Evolutionary conservation across 2,113 vertebrate genomes (phyloP).

Genomic region (Melanotaenia duboulayi): DNA sequence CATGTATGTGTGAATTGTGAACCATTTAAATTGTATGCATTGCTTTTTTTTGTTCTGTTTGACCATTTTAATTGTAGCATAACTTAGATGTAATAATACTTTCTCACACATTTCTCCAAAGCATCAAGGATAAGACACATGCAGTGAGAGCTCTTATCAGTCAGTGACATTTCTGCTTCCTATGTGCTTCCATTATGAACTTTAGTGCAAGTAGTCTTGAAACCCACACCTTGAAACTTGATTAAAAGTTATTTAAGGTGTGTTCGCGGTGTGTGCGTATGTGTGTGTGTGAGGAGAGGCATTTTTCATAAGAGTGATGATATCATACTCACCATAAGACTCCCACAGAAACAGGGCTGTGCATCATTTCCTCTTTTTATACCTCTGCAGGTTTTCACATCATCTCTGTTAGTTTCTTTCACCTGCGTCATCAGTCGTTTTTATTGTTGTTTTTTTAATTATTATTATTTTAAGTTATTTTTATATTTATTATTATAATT

Average conservation of each 20-base stretch:
- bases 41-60: too few species aligned
- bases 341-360: constrained; percentile 69
- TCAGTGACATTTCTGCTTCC: constrained; percentile 30
- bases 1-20: too few species aligned
- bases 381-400: constrained; percentile 70
- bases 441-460: constrained; percentile 18
- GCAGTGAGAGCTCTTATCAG: constrained; percentile 35
- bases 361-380: constrained; percentile 73
- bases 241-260: constrained; percentile 79
- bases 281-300: constrained; percentile 17
- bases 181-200: constrained; percentile 68
- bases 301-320: constrained; percentile 79
- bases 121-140: constrained; percentile 13
- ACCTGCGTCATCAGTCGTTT: constrained; percentile 41
- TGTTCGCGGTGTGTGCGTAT: not conserved
- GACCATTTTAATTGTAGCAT: not conserved
- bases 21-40: too few species aligned
- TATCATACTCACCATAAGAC: constrained; percentile 71
- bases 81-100: not conserved
- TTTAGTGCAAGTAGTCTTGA: constrained; percentile 48
- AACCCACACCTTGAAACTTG: constrained; percentile 67
- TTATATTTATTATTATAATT: not conserved
- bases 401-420: constrained; percentile 46
- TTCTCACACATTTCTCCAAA: not conserved
- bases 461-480: not conserved